phyloP scores from a whole-genome alignment of 1,140 invertebrate species.

The Tetragnatha versicolor region DNA sequence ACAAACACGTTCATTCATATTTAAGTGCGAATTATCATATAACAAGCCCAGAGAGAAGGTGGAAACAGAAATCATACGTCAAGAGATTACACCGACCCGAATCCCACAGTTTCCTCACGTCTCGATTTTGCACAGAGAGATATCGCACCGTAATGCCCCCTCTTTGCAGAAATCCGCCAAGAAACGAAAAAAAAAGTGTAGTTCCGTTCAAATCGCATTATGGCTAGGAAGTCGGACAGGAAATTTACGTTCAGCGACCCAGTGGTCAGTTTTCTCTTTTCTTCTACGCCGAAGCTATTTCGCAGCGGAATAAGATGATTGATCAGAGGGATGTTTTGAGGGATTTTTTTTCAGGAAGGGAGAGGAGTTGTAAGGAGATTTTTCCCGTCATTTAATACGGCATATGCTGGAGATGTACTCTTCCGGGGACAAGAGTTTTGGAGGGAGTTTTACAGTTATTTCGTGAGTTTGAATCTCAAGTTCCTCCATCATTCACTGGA shows the following conservation, averaged over 20 bases:
- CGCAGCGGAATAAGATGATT: neutral
- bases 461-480: too few relatives aligned
- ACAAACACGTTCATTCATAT: too few relatives aligned
- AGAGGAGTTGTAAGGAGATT: neutral
- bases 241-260: conserved; percentile 14
- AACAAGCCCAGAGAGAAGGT: neutral
- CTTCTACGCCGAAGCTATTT: neutral
- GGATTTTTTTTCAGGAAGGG: neutral
- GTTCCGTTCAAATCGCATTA: conserved; percentile 19
- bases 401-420: neutral
- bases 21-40: too few relatives aligned
- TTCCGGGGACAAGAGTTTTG: neutral
- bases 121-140: neutral
- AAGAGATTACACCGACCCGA: neutral
- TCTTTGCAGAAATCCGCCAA: neutral
- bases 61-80: neutral
- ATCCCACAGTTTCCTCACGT: conserved; percentile 18
- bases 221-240: conserved; percentile 1
- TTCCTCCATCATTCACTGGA: too few relatives aligned
- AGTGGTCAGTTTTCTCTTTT: neutral
- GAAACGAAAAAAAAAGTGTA: neutral
- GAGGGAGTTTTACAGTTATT: neutral
- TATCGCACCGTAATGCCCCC: conserved; percentile 8
- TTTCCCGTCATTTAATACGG: neutral
- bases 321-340: neutral